A percentile compares a stretch with the other conserved stretches of the same genome.
phyloP scores from a whole-genome alignment of 2,797 vertebrate species.

The Pogoniulus pusillus region DNA sequence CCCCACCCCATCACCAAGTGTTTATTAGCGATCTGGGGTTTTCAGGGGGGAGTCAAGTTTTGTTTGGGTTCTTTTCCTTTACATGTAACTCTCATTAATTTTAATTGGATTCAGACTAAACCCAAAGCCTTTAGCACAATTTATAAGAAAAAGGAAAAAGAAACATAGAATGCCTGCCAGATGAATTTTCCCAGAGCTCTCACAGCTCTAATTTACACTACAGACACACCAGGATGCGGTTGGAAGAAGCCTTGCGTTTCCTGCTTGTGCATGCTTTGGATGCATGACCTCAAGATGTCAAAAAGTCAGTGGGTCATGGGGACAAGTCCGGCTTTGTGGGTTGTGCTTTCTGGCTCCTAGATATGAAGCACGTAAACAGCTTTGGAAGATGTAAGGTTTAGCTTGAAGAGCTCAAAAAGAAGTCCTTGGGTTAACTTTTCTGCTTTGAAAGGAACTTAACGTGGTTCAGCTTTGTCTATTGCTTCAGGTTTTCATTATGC shows the following conservation, averaged over 20 bases:
- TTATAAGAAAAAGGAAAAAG: conserved; percentile 55
- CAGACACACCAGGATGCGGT: conserved; percentile 69
- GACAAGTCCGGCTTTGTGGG: conserved; percentile 36
- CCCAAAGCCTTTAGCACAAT: background rate
- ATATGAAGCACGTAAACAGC: conserved; percentile 54
- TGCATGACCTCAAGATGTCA: conserved; percentile 67
- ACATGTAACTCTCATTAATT: conserved; percentile 13
- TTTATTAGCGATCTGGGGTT: background rate
- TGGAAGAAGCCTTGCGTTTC: conserved; percentile 67
- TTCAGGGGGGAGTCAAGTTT: too few relatives aligned
- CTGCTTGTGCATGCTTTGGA: conserved; percentile 69
- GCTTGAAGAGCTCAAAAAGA: background rate
- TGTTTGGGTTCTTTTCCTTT: background rate
- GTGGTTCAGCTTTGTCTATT: background rate
- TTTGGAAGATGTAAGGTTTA: conserved; percentile 29
- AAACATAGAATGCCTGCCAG: conserved; percentile 44
- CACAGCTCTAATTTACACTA: conserved; percentile 66
- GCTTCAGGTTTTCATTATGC: background rate
- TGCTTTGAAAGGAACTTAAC: background rate
- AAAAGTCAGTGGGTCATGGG: conserved; percentile 64
- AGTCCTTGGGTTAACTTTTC: conserved; percentile 8
- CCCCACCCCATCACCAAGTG: background rate
- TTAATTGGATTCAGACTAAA: conserved; percentile 30
- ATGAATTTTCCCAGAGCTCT: conserved; percentile 71
- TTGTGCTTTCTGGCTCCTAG: conserved; percentile 48